Percentiles rank a stretch among this genome's conserved stretches.
These are phyloP conservation scores for Antennarius striatus DNA, from an alignment of 2,113 vertebrate species.

Conservation along the genomic window DNA sequence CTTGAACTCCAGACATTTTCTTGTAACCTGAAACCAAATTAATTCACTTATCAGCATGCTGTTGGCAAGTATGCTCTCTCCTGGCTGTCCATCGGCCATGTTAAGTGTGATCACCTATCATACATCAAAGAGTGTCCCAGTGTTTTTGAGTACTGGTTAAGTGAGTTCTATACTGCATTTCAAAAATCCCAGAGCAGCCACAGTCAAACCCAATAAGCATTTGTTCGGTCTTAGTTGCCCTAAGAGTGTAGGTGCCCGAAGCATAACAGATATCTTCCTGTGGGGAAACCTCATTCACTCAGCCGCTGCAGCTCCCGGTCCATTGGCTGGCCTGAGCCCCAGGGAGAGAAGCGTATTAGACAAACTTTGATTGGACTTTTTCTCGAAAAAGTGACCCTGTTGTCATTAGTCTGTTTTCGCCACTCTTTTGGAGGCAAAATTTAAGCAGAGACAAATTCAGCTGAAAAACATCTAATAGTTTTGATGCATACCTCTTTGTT, in stretches of 20 bases:
- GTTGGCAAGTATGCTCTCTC: conserved; percentile 14
- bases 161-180: conserved; percentile 8
- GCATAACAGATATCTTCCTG: conserved; percentile 64
- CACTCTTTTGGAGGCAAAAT: conserved; percentile 47
- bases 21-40: conserved; percentile 3
- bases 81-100: background rate
- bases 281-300: conserved; percentile 76
- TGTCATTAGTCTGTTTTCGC: conserved; percentile 17
- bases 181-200: conserved; percentile 2
- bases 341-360: conserved; percentile 60
- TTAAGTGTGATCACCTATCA: background rate
- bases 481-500: conserved; percentile 59
- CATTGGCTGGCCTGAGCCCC: conserved; percentile 65
- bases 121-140: background rate
- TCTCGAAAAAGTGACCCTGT: conserved; percentile 27
- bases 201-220: conserved; percentile 15
- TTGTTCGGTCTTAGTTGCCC: conserved; percentile 18
- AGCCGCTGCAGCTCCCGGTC: conserved; percentile 66
- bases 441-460: conserved; percentile 51
- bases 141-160: background rate
- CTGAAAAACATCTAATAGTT: conserved; percentile 71
- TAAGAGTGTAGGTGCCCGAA: conserved; percentile 27
- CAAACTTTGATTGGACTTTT: conserved; percentile 43
- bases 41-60: conserved; percentile 22
- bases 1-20: conserved; percentile 25